Evolutionary conservation across 1,140 invertebrate genomes (phyloP).

Genomic region (Coboldia fuscipes): DNA sequence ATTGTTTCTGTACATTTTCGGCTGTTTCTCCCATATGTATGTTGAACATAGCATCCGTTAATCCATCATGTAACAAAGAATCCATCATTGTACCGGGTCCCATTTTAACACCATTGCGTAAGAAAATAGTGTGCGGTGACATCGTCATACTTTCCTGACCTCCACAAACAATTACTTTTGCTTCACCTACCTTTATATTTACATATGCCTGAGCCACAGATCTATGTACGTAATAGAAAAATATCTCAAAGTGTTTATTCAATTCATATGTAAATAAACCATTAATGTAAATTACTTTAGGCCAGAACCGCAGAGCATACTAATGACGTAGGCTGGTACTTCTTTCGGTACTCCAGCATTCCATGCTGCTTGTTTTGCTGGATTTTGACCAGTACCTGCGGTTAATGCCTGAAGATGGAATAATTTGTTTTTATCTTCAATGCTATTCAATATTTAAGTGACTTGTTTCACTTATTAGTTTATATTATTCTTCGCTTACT

Average conservation of each 20-base stretch:
- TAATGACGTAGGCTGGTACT: conserved; percentile 54
- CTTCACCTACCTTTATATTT: conserved; percentile 46
- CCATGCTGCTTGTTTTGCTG: conserved; percentile 58
- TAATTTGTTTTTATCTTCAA: conserved; percentile 4
- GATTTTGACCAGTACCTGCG: conserved; percentile 65
- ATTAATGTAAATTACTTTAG: conserved; percentile 34
- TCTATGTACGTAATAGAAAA: conserved; percentile 23
- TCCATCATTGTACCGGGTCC: conserved; percentile 43
- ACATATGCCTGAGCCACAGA: conserved; percentile 44
- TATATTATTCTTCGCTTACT: conserved; percentile 24
- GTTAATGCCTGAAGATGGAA: conserved; percentile 34
- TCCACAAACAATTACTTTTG: conserved; percentile 50
- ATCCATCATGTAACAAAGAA: conserved; percentile 52
- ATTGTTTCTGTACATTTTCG: conserved; percentile 59
- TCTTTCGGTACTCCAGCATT: conserved; percentile 51
- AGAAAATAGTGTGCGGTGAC: conserved; percentile 43
- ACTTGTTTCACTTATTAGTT: not conserved
- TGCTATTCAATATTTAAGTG: not conserved
- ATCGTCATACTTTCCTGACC: conserved; percentile 76
- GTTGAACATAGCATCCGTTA: conserved; percentile 57
- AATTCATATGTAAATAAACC: conserved; percentile 2
- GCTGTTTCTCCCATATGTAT: conserved; percentile 74
- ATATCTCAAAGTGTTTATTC: conserved; percentile 1
- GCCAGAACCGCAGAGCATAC: conserved; percentile 75
- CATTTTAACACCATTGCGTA: conserved; percentile 47